These are phyloP conservation scores for Scopus umbretta DNA, from an alignment of 2,113 vertebrate genomes.

Conservation along the genomic window DNA sequence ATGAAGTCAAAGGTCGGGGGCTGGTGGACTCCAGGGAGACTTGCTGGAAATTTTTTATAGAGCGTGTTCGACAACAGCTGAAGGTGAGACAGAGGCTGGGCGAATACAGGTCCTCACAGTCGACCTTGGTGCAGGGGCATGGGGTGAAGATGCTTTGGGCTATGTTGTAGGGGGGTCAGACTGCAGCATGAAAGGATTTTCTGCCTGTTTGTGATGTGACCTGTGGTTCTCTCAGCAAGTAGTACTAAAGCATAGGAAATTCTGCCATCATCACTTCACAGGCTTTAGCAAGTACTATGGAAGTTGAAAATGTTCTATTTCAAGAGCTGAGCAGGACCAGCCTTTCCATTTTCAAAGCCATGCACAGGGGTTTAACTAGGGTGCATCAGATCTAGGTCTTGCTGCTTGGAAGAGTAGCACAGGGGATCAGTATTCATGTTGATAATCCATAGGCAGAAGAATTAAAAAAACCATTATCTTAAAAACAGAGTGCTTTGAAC, in stretches of 20 bases:
- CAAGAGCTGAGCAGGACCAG: neutral
- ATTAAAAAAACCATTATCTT: neutral
- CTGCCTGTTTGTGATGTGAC: neutral
- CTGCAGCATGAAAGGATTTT: neutral
- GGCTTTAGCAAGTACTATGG: neutral
- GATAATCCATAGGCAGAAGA: neutral
- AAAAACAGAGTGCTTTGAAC: neutral
- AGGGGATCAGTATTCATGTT: neutral
- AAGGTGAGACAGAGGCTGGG: slow-evolving; percentile 77
- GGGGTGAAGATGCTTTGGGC: neutral
- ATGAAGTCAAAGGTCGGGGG: slow-evolving; percentile 83
- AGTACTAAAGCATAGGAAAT: too few species aligned
- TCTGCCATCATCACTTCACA: too few species aligned
- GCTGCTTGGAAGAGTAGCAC: neutral
- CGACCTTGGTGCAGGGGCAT: fast-evolving
- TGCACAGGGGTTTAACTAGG: neutral
- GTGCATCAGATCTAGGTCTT: neutral
- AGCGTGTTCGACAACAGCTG: slow-evolving; percentile 82
- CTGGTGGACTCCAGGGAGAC: slow-evolving; percentile 85
- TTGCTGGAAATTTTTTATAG: slow-evolving; percentile 96
- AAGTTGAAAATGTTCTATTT: neutral
- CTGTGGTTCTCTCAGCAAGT: neutral
- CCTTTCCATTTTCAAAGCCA: neutral
- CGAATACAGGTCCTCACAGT: neutral
- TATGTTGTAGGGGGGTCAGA: neutral